Conservation (phyloP, 1,140 invertebrate species). For the Thaumatotibia leucotreta region DNA sequence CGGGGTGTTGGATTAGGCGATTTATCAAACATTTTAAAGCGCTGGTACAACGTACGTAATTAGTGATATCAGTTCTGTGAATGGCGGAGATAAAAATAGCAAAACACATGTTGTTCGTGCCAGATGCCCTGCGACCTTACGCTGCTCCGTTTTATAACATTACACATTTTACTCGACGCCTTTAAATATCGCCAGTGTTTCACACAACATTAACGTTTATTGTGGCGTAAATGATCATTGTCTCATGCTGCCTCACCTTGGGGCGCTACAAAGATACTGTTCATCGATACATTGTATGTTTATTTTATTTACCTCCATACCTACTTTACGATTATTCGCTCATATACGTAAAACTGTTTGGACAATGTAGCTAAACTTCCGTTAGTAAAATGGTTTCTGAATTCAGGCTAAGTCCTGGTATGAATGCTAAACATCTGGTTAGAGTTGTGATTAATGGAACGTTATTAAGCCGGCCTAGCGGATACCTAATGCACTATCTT, state of each 20-base stretch:
- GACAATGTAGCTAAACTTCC: background rate
- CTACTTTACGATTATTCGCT: slow-evolving; percentile 4
- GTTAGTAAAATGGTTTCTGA: background rate
- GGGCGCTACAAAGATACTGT: slow-evolving; percentile 5
- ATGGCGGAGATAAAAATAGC: slow-evolving; percentile 62
- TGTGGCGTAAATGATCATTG: slow-evolving; percentile 22
- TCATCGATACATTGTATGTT: slow-evolving; percentile 11
- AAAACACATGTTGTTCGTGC: slow-evolving; percentile 50
- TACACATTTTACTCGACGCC: slow-evolving; percentile 33
- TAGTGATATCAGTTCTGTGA: slow-evolving; percentile 52
- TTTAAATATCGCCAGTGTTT: slow-evolving; percentile 49
- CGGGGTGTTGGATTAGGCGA: background rate
- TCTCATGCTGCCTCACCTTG: slow-evolving; percentile 23
- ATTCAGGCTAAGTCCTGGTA: background rate
- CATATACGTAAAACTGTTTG: background rate
- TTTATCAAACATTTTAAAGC: slow-evolving; percentile 18
- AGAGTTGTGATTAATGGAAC: slow-evolving; percentile 12
- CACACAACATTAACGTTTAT: slow-evolving; percentile 43
- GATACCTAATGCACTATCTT: slow-evolving; percentile 1
- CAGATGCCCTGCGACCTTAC: slow-evolving; percentile 69
- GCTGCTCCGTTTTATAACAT: slow-evolving; percentile 41
- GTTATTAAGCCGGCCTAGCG: background rate
- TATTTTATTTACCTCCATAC: slow-evolving; percentile 4
- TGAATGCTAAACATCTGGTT: slow-evolving; percentile 1
- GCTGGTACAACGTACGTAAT: slow-evolving; percentile 19